phyloP scores from a whole-genome alignment of 1,140 invertebrate genomes.

The Sitobion miscanthi region DNA sequence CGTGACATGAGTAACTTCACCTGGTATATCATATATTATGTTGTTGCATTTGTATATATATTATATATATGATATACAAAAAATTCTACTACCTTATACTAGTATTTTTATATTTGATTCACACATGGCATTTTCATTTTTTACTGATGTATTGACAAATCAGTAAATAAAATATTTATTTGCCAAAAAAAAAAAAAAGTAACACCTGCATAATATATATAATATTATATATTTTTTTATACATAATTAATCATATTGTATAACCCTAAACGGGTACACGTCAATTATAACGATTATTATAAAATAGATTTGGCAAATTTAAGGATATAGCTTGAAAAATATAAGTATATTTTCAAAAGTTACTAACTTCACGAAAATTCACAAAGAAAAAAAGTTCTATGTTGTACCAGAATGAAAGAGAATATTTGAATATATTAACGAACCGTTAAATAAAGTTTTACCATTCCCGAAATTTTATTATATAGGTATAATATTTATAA shows the following conservation, averaged over 20 bases:
- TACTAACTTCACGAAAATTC: not conserved
- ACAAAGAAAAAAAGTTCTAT: not conserved
- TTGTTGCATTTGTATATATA: not conserved
- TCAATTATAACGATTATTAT: not conserved
- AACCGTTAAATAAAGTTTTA: slow-evolving; percentile 4
- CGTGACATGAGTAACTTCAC: slow-evolving; percentile 27
- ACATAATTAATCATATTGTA: not conserved
- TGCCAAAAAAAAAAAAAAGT: not conserved
- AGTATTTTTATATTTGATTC: not conserved
- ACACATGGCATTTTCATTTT: not conserved
- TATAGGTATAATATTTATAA: slow-evolving; percentile 3
- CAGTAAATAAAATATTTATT: not conserved
- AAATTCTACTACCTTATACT: not conserved
- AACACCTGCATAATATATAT: not conserved
- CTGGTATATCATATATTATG: not conserved
- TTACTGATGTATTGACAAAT: not conserved
- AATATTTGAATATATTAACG: slow-evolving; percentile 12
- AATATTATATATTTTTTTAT: too few species aligned
- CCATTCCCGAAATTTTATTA: not conserved
- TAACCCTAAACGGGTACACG: not conserved
- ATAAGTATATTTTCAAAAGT: not conserved
- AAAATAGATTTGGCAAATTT: not conserved
- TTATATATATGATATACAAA: not conserved
- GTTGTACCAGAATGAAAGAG: not conserved
- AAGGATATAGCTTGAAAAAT: not conserved